Base-by-base conservation (phyloP, 2,888 invertebrate species). In the Teleiodes luculella region DNA sequence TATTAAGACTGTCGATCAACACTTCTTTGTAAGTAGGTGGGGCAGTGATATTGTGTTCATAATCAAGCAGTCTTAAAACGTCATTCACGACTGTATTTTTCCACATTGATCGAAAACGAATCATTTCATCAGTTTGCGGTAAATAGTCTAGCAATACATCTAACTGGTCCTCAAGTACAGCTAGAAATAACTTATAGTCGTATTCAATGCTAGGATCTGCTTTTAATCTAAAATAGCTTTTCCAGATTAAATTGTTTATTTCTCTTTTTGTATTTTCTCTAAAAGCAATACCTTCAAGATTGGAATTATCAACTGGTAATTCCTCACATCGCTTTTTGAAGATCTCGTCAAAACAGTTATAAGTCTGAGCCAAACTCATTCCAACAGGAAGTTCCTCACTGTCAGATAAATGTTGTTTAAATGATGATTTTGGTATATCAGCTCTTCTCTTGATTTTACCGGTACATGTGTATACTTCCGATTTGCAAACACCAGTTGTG, bases 91-190 rank as follows among this genome's bases (percentile, higher is more conserved):
- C 53, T 33, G 64, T 59, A 0, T 55, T 48, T 65, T 77, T 81
- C 57, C 77, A 66, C n/a, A 55, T 24, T 33, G 66, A 56, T 55
- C 69, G 70, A 20, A 53, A 61, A 0, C 61, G 56, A 28, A 56
- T 45, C 7, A 80, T 55, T 52, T 72, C 68, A n/a, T 59, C 46
- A 8, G 74, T 68, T 54, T 77, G 72, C 3, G 81, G 78, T 18
- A 83, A 64, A 46, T 66, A 61, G 54, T 76, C 69, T 2, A 84
- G 54, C 50, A 83, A 62, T n/a, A 68, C 61, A 53, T 80, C 80
- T 18, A 83, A 57, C 58, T 71, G 72, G 36, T 77, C 68, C 48
- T 77, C 80, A 8, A 84, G 59, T 6, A 72, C 57, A 43, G 76
- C 68, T 57, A 76, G 74, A 54, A 74, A 77, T 45, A 71, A 66